These are phyloP conservation scores for Lordiphosa andalusiaca DNA, from an alignment of 2,888 invertebrate genomes.

Conservation along the genomic window DNA sequence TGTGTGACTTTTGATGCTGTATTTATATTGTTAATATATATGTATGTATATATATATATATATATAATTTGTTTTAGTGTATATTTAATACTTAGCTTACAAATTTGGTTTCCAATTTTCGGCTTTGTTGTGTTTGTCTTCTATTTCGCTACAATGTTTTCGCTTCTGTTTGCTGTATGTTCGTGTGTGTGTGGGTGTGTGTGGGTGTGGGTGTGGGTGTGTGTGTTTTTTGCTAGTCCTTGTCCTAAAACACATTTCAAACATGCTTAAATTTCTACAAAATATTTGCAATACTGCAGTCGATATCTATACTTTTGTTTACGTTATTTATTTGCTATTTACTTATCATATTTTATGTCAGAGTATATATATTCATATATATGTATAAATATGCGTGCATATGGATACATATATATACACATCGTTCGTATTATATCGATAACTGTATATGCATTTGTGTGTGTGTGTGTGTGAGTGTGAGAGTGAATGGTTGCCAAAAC, in stretches of 20 bases:
- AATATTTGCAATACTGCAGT: constrained; percentile 79
- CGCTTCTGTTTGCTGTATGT: constrained; percentile 35
- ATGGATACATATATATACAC: constrained; percentile 25
- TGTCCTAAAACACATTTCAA: constrained; percentile 61
- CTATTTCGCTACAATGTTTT: constrained; percentile 41
- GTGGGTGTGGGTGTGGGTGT: constrained; percentile 16
- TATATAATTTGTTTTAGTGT: constrained; percentile 33
- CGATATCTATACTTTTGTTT: constrained; percentile 71
- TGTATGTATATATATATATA: constrained; percentile 17
- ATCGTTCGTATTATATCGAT: constrained; percentile 31
- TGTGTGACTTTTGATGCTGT: constrained; percentile 38
- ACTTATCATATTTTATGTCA: constrained; percentile 57
- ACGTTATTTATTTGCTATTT: constrained; percentile 60
- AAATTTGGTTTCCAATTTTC: constrained; percentile 42
- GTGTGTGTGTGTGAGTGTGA: constrained; percentile 26
- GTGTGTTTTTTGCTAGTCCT: constrained; percentile 27
- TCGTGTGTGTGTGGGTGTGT: constrained; percentile 13
- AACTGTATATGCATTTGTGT: constrained; percentile 28
- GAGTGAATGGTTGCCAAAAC: constrained; percentile 48
- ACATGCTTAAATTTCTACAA: constrained; percentile 79
- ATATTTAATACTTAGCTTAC: constrained; percentile 62
- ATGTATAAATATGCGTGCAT: constrained; percentile 4
- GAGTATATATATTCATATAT: constrained; percentile 33
- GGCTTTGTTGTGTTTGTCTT: constrained; percentile 30
- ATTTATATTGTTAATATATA: constrained; percentile 37